Conservation (phyloP, 2,113 vertebrate species). For the Rostratula benghalensis region DNA sequence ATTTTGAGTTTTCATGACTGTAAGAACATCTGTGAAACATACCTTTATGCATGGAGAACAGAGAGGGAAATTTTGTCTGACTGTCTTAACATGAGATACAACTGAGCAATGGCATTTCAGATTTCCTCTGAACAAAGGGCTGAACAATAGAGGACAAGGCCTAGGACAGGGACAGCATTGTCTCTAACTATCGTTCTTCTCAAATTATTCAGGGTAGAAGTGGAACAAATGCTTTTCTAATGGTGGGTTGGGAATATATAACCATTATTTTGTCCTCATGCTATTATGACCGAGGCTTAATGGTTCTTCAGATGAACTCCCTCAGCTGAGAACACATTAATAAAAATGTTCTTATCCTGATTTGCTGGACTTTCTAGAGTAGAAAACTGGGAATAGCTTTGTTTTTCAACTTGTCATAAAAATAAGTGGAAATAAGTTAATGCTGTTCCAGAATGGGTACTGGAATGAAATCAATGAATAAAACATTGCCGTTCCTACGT, state of each 20-base stretch:
- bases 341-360: background rate
- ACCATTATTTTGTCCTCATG: background rate
- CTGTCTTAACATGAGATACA: background rate
- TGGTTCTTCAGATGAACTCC: background rate
- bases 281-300: background rate
- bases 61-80: background rate
- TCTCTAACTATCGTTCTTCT: background rate
- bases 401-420: background rate
- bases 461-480: background rate
- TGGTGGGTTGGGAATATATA: background rate
- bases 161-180: background rate
- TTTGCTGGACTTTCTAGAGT: background rate
- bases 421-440: background rate
- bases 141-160: background rate
- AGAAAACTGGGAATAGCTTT: background rate
- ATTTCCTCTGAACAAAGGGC: background rate
- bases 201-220: background rate
- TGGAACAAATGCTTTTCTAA: background rate
- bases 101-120: background rate
- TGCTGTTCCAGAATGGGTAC: background rate
- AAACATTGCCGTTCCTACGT: background rate
- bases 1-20: background rate
- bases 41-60: background rate
- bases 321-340: background rate
- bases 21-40: background rate